Conservation (phyloP, 2,797 vertebrate genomes). For the Molossus molossus region DNA sequence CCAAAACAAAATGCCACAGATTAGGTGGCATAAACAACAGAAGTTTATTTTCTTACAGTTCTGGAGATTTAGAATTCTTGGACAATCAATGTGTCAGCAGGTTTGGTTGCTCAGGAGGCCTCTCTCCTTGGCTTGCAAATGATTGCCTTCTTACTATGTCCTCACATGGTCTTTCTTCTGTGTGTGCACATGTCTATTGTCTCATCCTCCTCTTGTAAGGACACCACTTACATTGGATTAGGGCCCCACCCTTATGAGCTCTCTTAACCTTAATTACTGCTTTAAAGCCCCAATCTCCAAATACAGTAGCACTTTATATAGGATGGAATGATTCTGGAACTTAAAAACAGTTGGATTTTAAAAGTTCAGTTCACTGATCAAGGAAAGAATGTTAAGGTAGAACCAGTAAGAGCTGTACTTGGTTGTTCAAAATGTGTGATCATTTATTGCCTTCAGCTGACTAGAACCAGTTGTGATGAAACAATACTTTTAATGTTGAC, state of each 20-base stretch:
- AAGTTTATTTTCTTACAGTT: background rate
- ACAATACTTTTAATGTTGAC: background rate
- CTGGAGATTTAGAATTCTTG: background rate
- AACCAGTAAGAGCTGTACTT: background rate
- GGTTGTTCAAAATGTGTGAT: background rate
- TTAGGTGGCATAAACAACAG: background rate
- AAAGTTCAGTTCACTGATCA: background rate
- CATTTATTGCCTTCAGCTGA: background rate
- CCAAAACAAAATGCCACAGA: background rate
- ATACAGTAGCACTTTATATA: background rate
- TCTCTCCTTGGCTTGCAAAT: background rate
- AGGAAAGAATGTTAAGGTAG: background rate
- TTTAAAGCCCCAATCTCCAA: constrained; percentile 11
- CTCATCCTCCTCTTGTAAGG: background rate
- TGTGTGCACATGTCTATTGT: too few relatives aligned
- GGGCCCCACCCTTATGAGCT: background rate
- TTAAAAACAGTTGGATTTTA: background rate
- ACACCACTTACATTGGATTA: background rate
- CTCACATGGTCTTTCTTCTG: too few relatives aligned
- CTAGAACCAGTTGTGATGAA: background rate
- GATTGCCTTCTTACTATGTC: background rate
- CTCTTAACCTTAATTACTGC: background rate
- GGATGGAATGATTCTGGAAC: background rate
- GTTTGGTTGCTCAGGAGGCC: background rate
- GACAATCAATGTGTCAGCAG: background rate